Base-by-base conservation (phyloP, 92 coral and sea anemone species). In the Muricea muricata region DNA sequence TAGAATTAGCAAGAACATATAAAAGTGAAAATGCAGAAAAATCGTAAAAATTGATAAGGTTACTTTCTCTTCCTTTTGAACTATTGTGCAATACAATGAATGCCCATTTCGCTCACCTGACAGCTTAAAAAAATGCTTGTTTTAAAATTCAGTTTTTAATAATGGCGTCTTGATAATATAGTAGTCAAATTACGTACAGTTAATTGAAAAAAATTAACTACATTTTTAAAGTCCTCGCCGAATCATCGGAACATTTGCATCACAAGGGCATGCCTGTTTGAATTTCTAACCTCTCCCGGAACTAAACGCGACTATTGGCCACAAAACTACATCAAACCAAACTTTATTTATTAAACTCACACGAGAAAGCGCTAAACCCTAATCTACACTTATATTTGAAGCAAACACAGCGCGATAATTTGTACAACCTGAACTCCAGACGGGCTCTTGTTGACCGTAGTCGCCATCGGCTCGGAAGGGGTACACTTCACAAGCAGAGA, bases 361-460 rank as follows among this genome's bases (percentile, higher is more conserved):
- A 75, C 80, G 17, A 25, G 39, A 75, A 75, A 7, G 21, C 42
- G 24, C 28, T 47, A 28, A 78, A 56, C 10, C 18, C 17, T 30
- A 31, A 78, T 17, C 37, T n/a, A 56, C 42, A 12, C 30, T 6
- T 21, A 35, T 30, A 57, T 32, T 56, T 33, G 31, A 17, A 78
- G 17, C 8, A 33, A 58, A 78, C 55, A 32, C 33, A 50, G 54
- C 83, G 39, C 23, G 31, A 41, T 18, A 35, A 78, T 6, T 33
- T 56, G 83, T 78, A 32, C 50, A 78, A 78, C 83, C 83, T 78
- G 83, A 78, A 78, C 83, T 61, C 83, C 83, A 78, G 83, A 78
- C 67, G 65, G 63, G 47, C 69, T 54, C 54, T 78, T 78, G 83
- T 78, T 78, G 70, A 78, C 55, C 0, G 83, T 54, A 42, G 83